Percentiles rank a stretch among this genome's conserved stretches.
Evolutionary conservation across 2,888 invertebrate genomes (phyloP).

Genomic region (Zonitis immaculata): DNA sequence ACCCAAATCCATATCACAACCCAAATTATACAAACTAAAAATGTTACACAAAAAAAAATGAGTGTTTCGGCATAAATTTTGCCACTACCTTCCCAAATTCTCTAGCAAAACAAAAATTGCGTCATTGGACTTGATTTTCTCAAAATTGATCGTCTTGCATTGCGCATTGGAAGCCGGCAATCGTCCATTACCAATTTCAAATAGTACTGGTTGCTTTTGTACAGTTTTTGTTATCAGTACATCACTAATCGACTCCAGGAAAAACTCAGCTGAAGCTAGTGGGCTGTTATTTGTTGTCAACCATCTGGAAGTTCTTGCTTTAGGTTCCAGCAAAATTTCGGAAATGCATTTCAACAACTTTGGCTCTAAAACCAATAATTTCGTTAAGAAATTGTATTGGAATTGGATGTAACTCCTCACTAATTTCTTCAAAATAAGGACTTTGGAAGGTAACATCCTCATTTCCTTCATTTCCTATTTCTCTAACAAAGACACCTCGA

Average conservation of each 20-base stretch:
- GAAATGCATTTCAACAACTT: constrained; percentile 12
- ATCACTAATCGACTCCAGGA: constrained; percentile 60
- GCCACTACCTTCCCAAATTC: constrained; percentile 6
- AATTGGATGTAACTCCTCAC: too few species aligned
- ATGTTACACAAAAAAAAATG: too few species aligned
- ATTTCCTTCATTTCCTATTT: too few species aligned
- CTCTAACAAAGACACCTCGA: neutral
- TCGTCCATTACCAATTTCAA: constrained; percentile 5
- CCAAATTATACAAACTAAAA: constrained; percentile 67
- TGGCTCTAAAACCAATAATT: constrained; percentile 6
- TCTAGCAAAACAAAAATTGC: neutral
- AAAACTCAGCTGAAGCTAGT: constrained; percentile 78
- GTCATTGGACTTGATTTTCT: neutral
- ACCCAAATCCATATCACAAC: constrained; percentile 69
- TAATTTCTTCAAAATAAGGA: neutral
- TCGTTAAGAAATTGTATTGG: too few species aligned
- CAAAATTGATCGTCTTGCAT: neutral
- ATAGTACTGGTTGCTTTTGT: constrained; percentile 32
- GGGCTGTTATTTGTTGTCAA: constrained; percentile 29
- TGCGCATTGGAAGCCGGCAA: neutral
- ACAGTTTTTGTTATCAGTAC: neutral
- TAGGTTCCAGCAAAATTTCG: constrained; percentile 32
- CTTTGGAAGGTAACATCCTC: neutral
- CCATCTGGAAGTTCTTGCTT: constrained; percentile 36
- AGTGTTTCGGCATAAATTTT: too few species aligned